phyloP scores from a whole-genome alignment of 2,113 vertebrate genomes.

The Marcusenius ussheri region DNA sequence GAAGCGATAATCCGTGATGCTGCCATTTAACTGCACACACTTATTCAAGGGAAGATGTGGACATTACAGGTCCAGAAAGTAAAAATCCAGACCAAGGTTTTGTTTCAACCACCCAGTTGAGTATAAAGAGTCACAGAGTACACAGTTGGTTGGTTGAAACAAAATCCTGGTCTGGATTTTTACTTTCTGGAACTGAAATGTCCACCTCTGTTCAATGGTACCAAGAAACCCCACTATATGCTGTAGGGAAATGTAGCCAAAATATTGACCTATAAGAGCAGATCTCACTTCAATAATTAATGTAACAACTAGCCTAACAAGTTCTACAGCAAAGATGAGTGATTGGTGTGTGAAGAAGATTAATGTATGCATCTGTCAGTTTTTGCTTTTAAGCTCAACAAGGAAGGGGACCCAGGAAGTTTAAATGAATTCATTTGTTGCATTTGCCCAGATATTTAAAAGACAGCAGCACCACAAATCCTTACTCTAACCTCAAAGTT shows the following conservation, averaged over 20 bases:
- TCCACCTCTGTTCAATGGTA: not conserved
- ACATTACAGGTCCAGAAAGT: too few species aligned
- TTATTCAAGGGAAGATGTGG: not conserved
- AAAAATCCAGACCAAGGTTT: too few species aligned
- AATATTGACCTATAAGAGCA: not conserved
- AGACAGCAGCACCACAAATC: not conserved
- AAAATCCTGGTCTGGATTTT: too few species aligned
- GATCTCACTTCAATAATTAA: not conserved
- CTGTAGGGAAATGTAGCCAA: not conserved
- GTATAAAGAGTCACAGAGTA: too few species aligned
- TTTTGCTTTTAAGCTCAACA: not conserved
- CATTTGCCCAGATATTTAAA: not conserved
- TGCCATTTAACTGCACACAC: not conserved
- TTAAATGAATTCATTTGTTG: not conserved
- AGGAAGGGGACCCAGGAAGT: not conserved
- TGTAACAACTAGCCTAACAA: not conserved
- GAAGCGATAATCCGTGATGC: not conserved
- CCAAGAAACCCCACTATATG: not conserved
- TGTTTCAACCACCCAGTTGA: too few species aligned
- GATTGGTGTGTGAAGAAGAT: not conserved
- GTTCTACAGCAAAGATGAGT: not conserved
- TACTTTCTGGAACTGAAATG: too few species aligned
- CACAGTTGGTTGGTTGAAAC: too few species aligned
- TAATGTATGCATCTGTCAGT: not conserved
- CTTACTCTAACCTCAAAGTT: not conserved